These are phyloP conservation scores for Drosophila mimica DNA, from an alignment of 2,888 invertebrate genomes.

Conservation along the genomic window DNA sequence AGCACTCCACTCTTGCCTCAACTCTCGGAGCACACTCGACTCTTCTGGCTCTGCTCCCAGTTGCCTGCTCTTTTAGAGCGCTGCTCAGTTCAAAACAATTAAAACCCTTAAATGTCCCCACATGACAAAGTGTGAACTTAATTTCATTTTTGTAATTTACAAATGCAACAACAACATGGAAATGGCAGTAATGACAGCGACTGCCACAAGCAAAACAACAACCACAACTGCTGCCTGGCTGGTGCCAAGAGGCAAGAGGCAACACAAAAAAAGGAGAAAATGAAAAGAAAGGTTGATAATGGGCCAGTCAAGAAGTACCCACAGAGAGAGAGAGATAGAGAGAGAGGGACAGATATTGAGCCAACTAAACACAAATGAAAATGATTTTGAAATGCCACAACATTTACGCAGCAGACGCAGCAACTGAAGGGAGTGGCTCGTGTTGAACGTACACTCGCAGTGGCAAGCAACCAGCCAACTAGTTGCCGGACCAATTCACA, in stretches of 20 bases:
- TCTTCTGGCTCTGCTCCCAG: conserved; percentile 7
- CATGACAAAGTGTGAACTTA: conserved; percentile 81
- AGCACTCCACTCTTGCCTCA: conserved; percentile 13
- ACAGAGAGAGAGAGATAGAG: neutral
- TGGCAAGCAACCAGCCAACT: conserved; percentile 14
- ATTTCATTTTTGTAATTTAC: conserved; percentile 81
- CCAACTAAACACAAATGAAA: conserved; percentile 78
- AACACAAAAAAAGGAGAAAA: conserved; percentile 26
- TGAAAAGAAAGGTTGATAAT: conserved; percentile 49
- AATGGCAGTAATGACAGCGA: conserved; percentile 9
- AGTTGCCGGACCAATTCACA: conserved; percentile 55
- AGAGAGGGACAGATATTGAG: neutral
- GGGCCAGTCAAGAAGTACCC: conserved; percentile 23
- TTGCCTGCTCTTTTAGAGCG: neutral
- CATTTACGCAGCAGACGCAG: conserved; percentile 50
- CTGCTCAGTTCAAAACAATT: conserved; percentile 68
- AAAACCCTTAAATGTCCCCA: conserved; percentile 81
- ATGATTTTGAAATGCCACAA: conserved; percentile 74
- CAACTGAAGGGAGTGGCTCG: neutral
- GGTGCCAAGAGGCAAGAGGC: neutral
- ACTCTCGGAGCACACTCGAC: conserved; percentile 1
- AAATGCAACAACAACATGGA: conserved; percentile 57
- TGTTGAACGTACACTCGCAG: too few species aligned
- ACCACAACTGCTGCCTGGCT: conserved; percentile 12
- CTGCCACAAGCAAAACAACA: conserved; percentile 1